These are phyloP conservation scores for Marcusenius ussheri DNA, from an alignment of 2,113 vertebrate genomes.

Conservation along the genomic window DNA sequence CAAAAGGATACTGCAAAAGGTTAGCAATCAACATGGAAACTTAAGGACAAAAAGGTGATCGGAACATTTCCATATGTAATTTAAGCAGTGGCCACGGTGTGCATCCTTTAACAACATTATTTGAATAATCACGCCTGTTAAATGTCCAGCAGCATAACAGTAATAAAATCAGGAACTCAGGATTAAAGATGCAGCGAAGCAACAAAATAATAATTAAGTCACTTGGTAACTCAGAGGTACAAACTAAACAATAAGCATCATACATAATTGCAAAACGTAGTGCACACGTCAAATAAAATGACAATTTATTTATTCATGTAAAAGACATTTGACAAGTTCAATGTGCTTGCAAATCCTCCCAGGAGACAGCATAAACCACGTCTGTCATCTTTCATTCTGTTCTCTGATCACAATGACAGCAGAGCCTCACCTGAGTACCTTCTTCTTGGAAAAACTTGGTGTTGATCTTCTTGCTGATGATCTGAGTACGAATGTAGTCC, in stretches of 20 bases:
- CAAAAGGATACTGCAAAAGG: neutral
- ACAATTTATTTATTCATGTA: neutral
- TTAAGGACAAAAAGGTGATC: neutral
- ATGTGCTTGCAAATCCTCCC: neutral
- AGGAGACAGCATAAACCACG: neutral
- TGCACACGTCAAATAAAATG: neutral
- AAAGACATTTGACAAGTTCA: neutral
- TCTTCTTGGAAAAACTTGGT: conserved; percentile 98
- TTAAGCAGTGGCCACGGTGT: neutral
- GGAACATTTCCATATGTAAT: neutral
- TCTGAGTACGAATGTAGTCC: conserved; percentile 95
- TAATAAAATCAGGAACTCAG: neutral
- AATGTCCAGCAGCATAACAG: neutral
- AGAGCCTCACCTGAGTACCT: conserved; percentile 74
- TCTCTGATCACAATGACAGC: neutral
- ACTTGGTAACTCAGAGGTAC: neutral
- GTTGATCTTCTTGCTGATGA: conserved; percentile 99
- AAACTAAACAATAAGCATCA: neutral
- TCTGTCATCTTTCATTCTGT: neutral
- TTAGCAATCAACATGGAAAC: neutral
- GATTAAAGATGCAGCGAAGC: neutral
- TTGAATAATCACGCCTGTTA: neutral
- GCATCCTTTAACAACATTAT: neutral
- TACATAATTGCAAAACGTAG: neutral
- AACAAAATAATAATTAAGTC: neutral